Evolutionary conservation across 2,113 vertebrate genomes (phyloP), one percentile per base, ranked within the genome.

Genomic region (Ciconia stormi): DNA sequence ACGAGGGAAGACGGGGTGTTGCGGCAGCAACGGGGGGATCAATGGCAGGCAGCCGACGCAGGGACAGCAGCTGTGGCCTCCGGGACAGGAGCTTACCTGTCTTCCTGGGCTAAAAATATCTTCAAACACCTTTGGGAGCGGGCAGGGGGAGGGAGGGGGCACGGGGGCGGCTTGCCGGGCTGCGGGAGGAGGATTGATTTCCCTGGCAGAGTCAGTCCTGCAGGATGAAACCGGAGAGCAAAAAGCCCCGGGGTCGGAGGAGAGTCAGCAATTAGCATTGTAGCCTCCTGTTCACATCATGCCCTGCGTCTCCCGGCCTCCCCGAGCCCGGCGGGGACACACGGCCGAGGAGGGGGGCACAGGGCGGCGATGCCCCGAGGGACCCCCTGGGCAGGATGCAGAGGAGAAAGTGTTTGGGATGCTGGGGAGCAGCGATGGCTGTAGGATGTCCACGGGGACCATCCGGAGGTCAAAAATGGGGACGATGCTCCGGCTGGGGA

Each of bases 21-120:
- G 62, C 0, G 11, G 71, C 36, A 53, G 23, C 3, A 1, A 2
- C 0, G 6, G 18, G 3, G 59, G 29, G 50, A 44, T 42, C 1
- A 11, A 36, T 9, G 50, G 65, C n/a, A 61, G 50, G 53, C 46
- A 25, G 46, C 22, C 2, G 2, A 32, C 1, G 8, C 59, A 32
- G 69, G 88, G 47, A 47, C 56, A n/a, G 90, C 61, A 38, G 59
- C 71, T 56, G 82, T 82, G 89, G 84, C 89, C 79, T 84, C 76
- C 74, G 30, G 65, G 67, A 30, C 1, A 5, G 81, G 84, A 86
- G 42, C 52, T 26, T 69, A 78, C 47, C 52, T 32, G 1, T 22
- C 62, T 94, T 82, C 72, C 87, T 1, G 15, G 46, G 84, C 72
- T 93, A 89, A 93, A 96, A 90, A 96, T 94, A 91, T 32, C 87